Percentiles rank a stretch among this genome's conserved stretches.
Evolutionary conservation across 2,113 vertebrate species (phyloP).

Genomic region (Psittacula cyanocephala): DNA sequence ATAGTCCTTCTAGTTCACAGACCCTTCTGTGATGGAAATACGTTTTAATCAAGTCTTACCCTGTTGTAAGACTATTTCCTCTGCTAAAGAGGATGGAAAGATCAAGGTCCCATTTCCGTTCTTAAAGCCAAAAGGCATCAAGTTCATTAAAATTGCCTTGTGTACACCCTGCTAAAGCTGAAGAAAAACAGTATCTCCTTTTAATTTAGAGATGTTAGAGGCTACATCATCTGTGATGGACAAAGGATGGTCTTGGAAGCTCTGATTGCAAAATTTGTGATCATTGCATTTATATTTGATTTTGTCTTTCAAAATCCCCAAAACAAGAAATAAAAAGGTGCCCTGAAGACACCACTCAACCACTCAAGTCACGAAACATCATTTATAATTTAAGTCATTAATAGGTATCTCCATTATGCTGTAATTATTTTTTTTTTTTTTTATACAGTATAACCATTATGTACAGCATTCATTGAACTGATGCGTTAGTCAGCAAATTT

Average conservation of each 20-base stretch:
- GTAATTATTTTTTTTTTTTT: slow-evolving; percentile 56
- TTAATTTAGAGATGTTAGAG: neutral
- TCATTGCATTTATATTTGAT: neutral
- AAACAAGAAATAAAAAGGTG: neutral
- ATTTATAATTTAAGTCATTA: neutral
- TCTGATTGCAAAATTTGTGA: neutral
- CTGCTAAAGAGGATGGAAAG: neutral
- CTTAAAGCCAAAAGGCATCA: neutral
- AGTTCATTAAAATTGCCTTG: neutral
- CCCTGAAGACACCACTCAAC: neutral
- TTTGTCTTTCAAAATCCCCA: neutral
- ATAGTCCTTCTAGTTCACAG: neutral
- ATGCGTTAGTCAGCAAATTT: slow-evolving; percentile 5
- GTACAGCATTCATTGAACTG: neutral
- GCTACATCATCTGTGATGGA: neutral
- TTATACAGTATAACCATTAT: neutral
- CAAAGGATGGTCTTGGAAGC: neutral
- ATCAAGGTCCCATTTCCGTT: neutral
- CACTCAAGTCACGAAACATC: neutral
- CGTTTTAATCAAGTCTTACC: neutral
- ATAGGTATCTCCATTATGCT: neutral
- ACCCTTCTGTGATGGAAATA: neutral
- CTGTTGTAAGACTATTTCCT: neutral
- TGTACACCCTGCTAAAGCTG: neutral
- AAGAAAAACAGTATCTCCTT: neutral